Evolutionary conservation across 2,888 invertebrate genomes (phyloP).

Genomic region (Euspilapteryx auroguttella): DNA sequence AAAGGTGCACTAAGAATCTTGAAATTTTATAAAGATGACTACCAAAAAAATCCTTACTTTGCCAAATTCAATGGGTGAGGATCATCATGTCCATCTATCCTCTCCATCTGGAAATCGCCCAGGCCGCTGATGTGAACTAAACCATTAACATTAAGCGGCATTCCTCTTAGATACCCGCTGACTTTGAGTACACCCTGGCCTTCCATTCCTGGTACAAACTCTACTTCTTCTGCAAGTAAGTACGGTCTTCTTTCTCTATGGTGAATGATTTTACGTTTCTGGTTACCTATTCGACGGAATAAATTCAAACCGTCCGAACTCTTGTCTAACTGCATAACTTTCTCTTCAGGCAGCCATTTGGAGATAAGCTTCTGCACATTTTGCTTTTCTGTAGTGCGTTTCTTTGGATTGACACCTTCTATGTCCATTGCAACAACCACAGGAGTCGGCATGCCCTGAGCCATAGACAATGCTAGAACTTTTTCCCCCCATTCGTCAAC

Average conservation of each 20-base stretch:
- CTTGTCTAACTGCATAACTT: conserved; percentile 77
- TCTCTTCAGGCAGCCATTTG: conserved; percentile 81
- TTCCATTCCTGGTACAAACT: conserved; percentile 57
- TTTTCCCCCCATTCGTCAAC: conserved; percentile 81
- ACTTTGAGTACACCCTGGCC: conserved; percentile 72
- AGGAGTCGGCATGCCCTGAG: conserved; percentile 81
- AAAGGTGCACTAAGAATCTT: too few species aligned
- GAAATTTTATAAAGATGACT: too few species aligned
- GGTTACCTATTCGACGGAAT: conserved; percentile 71
- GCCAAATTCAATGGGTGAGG: conserved; percentile 65
- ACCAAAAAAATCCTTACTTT: conserved; percentile 25
- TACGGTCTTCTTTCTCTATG: conserved; percentile 80
- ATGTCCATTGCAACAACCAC: conserved; percentile 74
- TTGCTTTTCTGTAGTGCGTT: conserved; percentile 68
- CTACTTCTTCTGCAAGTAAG: conserved; percentile 78
- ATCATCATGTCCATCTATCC: conserved; percentile 73
- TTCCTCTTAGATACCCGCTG: conserved; percentile 86
- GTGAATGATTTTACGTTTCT: conserved; percentile 74
- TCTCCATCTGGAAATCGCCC: conserved; percentile 90
- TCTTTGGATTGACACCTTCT: conserved; percentile 73
- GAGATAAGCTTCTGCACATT: conserved; percentile 66
- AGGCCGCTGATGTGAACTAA: conserved; percentile 90
- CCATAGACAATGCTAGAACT: conserved; percentile 74
- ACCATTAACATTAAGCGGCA: conserved; percentile 81
- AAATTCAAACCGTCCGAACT: conserved; percentile 72